These are phyloP conservation scores for Lepus oiostolus DNA, from an alignment of 2,797 vertebrate species.

Conservation along the genomic window DNA sequence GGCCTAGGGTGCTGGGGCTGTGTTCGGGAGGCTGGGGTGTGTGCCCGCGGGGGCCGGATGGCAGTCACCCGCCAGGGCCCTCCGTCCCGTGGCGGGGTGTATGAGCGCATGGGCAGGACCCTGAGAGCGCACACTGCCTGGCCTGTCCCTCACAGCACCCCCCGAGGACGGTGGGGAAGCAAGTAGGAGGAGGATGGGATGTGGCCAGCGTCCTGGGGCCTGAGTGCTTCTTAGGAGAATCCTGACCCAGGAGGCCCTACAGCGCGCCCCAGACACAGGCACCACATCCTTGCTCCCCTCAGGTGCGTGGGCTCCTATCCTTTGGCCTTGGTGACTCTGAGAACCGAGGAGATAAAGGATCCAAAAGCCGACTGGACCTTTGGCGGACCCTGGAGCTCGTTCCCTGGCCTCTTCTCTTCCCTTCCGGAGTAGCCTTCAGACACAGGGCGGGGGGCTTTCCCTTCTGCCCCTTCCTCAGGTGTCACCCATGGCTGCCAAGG, in stretches of 20 bases:
- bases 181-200: not conserved
- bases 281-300: not conserved
- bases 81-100: not conserved
- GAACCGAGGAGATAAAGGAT: constrained; percentile 25
- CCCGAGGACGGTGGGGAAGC: not conserved
- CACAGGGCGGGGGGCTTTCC: not conserved
- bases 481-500: not conserved
- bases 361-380: not conserved
- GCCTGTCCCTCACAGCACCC: not conserved
- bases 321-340: constrained; percentile 14
- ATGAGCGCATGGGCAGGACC: not conserved
- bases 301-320: no score
- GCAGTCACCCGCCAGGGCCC: not conserved
- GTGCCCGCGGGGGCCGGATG: not conserved
- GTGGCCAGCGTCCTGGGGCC: not conserved
- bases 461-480: not conserved
- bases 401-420: not conserved
- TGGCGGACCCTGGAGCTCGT: constrained; percentile 43
- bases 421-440: not conserved
- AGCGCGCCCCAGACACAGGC: not conserved
- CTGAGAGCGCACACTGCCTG: not conserved
- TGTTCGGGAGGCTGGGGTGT: not conserved
- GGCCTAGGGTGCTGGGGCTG: not conserved
- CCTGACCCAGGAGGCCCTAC: not conserved
- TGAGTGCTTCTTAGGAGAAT: not conserved